Conservation (phyloP, 2,888 invertebrate genomes). For the Sphaerophoria rueppellii region DNA sequence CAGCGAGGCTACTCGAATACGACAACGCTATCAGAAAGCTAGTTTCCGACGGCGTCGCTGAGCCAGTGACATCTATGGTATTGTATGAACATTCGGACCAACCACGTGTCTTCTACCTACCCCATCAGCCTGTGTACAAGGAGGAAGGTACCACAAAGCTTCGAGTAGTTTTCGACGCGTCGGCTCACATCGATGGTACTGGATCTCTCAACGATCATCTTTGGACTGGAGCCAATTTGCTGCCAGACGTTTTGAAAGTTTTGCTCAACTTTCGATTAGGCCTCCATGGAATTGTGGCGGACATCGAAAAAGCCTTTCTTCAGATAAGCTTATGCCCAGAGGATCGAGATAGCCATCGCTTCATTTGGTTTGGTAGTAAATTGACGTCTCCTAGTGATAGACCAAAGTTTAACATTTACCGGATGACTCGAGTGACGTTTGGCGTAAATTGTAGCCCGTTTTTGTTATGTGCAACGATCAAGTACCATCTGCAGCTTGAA, state of each 20-base stretch:
- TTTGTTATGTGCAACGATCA: constrained; percentile 18
- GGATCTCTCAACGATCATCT: constrained; percentile 44
- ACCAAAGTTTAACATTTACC: background rate
- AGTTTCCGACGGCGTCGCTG: background rate
- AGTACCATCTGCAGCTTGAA: background rate
- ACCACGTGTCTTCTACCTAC: constrained; percentile 18
- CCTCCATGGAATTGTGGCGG: constrained; percentile 20
- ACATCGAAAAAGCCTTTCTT: constrained; percentile 26
- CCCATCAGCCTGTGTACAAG: constrained; percentile 26
- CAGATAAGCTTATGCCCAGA: background rate
- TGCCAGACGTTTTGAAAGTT: constrained; percentile 39
- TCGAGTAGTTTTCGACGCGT: constrained; percentile 20
- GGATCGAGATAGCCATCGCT: constrained; percentile 37
- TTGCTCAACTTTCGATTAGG: constrained; percentile 36
- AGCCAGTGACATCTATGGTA: constrained; percentile 1
- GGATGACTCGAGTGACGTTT: constrained; percentile 38
- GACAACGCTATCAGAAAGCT: constrained; percentile 19
- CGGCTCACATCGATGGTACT: constrained; percentile 4
- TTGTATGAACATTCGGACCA: background rate
- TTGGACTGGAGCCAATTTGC: constrained; percentile 36
- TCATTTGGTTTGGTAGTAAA: constrained; percentile 19
- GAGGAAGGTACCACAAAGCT: constrained; percentile 12
- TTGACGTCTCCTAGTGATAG: constrained; percentile 13
- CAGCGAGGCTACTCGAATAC: constrained; percentile 4
- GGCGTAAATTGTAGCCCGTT: constrained; percentile 39